Percentiles rank a stretch among this genome's conserved stretches.
Evolutionary conservation across 1,140 invertebrate species (phyloP).

Genomic region (Berghia stephanieae): DNA sequence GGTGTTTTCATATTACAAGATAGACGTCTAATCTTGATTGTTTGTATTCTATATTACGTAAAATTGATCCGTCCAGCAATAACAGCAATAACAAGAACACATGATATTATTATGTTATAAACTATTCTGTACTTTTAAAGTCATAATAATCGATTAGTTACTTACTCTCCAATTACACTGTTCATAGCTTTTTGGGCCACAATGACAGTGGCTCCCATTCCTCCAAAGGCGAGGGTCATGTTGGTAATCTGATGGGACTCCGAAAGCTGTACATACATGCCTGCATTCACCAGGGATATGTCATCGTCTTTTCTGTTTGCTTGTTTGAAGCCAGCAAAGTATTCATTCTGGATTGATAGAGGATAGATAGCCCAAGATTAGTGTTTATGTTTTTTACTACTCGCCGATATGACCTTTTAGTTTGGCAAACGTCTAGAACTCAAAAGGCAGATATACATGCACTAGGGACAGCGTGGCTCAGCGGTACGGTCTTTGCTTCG

Average conservation of each 20-base stretch:
- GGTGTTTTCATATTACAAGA: no score
- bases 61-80: no score
- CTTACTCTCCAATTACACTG: conserved; percentile 73
- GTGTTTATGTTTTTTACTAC: background rate
- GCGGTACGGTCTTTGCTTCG: no score
- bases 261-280: conserved; percentile 62
- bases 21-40: no score
- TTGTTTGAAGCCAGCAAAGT: conserved; percentile 88
- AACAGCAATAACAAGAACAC: no score
- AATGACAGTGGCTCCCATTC: conserved; percentile 89
- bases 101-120: no score
- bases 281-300: conserved; percentile 91
- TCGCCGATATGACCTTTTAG: background rate
- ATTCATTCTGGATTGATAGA: conserved; percentile 71
- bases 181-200: conserved; percentile 77
- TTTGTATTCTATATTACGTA: no score
- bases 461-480: no score
- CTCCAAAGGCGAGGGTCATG: conserved; percentile 82
- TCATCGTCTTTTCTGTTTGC: conserved; percentile 91
- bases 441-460: background rate
- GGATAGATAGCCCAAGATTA: no score
- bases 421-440: background rate
- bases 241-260: conserved; percentile 71
- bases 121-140: no score
- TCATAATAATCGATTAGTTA: no score